These are phyloP conservation scores for Pseudoatta argentina DNA, from an alignment of 1,140 invertebrate species.

Conservation along the genomic window DNA sequence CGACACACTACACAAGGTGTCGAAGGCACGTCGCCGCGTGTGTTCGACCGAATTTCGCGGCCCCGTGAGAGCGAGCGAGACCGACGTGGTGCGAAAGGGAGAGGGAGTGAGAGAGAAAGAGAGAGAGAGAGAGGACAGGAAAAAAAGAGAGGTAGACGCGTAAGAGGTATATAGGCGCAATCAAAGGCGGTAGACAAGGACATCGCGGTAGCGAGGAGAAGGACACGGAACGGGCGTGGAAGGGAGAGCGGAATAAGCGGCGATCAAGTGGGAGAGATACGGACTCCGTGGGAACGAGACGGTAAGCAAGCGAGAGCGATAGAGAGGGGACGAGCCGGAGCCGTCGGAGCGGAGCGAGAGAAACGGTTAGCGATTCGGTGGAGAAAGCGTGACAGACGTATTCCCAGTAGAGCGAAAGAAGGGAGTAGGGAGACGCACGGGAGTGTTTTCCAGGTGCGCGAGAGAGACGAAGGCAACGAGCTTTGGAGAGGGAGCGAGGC, in stretches of 20 bases:
- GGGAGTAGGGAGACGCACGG: neutral
- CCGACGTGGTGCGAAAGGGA: constrained; percentile 44
- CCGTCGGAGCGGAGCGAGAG: constrained; percentile 31
- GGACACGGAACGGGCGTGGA: constrained; percentile 18
- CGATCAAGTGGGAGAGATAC: constrained; percentile 46
- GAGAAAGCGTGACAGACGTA: constrained; percentile 39
- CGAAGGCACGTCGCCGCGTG: constrained; percentile 58
- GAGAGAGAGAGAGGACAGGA: constrained; percentile 42
- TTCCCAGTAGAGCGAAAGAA: neutral
- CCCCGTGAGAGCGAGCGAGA: constrained; percentile 45
- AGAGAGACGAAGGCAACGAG: neutral
- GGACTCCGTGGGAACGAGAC: neutral
- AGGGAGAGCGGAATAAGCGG: constrained; percentile 49
- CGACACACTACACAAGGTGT: constrained; percentile 62
- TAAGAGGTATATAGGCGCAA: constrained; percentile 14
- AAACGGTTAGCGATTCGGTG: constrained; percentile 12
- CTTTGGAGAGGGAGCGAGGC: constrained; percentile 6
- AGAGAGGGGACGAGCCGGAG: neutral
- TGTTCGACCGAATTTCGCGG: constrained; percentile 62
- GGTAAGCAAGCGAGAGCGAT: constrained; percentile 2
- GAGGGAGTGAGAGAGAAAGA: constrained; percentile 52
- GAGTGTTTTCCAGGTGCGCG: neutral
- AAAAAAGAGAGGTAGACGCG: constrained; percentile 53
- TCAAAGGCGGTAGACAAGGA: constrained; percentile 24
- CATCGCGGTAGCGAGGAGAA: neutral